phyloP scores from a whole-genome alignment of 1,140 invertebrate species.

The Triops longicaudatus region DNA sequence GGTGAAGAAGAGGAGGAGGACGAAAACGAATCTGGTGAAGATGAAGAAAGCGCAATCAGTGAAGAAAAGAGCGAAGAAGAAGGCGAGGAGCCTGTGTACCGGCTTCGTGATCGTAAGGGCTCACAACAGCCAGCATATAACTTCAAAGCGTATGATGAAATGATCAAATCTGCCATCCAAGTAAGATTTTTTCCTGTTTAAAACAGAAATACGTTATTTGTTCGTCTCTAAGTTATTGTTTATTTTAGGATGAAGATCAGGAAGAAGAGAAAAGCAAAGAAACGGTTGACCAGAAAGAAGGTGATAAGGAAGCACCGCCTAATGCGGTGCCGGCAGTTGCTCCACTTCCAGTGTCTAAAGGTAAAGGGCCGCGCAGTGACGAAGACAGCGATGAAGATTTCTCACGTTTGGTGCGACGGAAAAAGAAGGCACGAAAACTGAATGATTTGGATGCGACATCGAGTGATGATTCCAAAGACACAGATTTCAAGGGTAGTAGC shows the following conservation, averaged over 20 bases:
- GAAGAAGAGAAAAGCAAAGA: constrained; percentile 40
- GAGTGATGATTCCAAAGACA: constrained; percentile 68
- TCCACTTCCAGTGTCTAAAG: constrained; percentile 29
- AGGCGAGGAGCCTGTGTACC: constrained; percentile 32
- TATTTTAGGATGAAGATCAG: constrained; percentile 34
- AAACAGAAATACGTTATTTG: background rate
- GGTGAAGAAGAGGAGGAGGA: constrained; percentile 31
- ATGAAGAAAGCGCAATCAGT: constrained; percentile 21
- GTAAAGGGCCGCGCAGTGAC: constrained; percentile 32
- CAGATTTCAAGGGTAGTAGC: constrained; percentile 67
- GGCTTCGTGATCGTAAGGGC: constrained; percentile 25
- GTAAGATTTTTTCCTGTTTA: constrained; percentile 1
- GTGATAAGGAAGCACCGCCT: constrained; percentile 43
- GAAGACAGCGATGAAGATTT: constrained; percentile 35
- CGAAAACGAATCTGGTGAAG: constrained; percentile 33
- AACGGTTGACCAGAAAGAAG: constrained; percentile 39
- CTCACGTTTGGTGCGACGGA: constrained; percentile 28
- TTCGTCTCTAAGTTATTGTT: background rate
- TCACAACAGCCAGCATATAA: constrained; percentile 27
- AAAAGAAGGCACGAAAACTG: constrained; percentile 47
- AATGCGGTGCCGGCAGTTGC: constrained; percentile 37
- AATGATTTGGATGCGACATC: constrained; percentile 72
- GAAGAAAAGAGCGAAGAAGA: constrained; percentile 30
- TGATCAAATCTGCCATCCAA: constrained; percentile 30
- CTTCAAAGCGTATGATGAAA: constrained; percentile 32